These are phyloP conservation scores for Tipula unca DNA, from an alignment of 2,888 invertebrate species.

Conservation along the genomic window DNA sequence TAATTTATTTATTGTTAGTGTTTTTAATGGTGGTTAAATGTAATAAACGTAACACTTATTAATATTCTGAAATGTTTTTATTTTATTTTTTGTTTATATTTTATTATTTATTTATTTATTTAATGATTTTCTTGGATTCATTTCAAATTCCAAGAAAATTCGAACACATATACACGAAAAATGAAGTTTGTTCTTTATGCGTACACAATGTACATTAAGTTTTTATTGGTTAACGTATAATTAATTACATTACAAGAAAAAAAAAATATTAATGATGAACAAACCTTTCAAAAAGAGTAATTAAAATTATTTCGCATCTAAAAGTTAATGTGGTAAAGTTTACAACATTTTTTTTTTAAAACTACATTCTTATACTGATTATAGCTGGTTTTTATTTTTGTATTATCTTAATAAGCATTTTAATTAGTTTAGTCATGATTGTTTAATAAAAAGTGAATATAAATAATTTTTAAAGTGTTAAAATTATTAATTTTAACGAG, in stretches of 20 bases:
- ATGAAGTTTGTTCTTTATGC: not conserved
- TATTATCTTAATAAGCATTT: not conserved
- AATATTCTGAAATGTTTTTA: not conserved
- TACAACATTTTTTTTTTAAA: not conserved
- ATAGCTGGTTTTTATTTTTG: not conserved
- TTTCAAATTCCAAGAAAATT: not conserved
- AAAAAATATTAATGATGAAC: not conserved
- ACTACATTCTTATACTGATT: not conserved
- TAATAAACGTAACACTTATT: not conserved
- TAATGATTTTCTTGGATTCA: not conserved
- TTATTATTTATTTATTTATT: not conserved
- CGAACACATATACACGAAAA: not conserved
- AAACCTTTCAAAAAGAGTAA: not conserved
- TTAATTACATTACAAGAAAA: not conserved
- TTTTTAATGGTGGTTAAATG: not conserved
- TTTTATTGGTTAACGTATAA: not conserved
- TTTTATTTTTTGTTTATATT: not conserved
- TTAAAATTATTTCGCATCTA: not conserved
- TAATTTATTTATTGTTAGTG: slow-evolving; percentile 14
- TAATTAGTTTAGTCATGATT: not conserved
- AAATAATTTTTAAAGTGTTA: not conserved
- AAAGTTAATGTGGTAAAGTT: not conserved
- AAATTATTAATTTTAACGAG: not conserved
- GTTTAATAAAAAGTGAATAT: not conserved
- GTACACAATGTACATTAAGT: not conserved